Evolutionary conservation across 2,888 invertebrate species (phyloP), one percentile per base, ranked within the genome.

Genomic region (Drosophila helvetica): DNA sequence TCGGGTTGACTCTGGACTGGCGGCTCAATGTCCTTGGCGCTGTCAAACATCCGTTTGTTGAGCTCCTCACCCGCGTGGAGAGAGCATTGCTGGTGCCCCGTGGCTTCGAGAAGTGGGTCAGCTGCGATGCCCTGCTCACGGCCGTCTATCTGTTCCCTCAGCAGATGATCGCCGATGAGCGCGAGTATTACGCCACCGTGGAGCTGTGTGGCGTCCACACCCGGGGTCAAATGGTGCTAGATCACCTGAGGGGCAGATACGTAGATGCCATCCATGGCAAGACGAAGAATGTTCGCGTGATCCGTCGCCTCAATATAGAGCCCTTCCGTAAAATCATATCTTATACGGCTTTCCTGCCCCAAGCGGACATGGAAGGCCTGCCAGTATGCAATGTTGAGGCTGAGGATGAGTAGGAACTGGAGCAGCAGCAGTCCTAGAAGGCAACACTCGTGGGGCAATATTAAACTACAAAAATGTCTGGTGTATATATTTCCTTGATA

Each of bases 141-240:
- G 93, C 92, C n/a, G 89, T 91, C 30, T 90, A 93, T 60, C 70
- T 93, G 17, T 90, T 91, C 77, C 93, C 93, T 8, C 70, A 81
- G 0, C 83, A 92, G 38, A 87, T 92, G 51, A 90, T 92, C 17
- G 84, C 77, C 8, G 78, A 79, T 27, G 71, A 74, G 47, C 73
- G 78, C 33, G 56, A 66, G 1, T 89, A 86, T 66, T 92, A 93
- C 82, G 92, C 92, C 8, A 93, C 93, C 2, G 93, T 95, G 9
- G 95, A 95, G 82, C 88, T 94, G 19, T 87, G 88, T 55, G 94
- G 94, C 9, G 79, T 70, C 8, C 92, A 93, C 77, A 94, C 94
- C 0, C 78, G 86, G 53, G 95, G 95, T 5, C 94, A 94, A 90
- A 93, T 94, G 86, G 93, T 94, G 0, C 90, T 94, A n/a, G 94